Evolutionary conservation across 2,888 invertebrate genomes (phyloP), one percentile per base, ranked within the genome.

Genomic region (Dasysyrphus albostriatus): DNA sequence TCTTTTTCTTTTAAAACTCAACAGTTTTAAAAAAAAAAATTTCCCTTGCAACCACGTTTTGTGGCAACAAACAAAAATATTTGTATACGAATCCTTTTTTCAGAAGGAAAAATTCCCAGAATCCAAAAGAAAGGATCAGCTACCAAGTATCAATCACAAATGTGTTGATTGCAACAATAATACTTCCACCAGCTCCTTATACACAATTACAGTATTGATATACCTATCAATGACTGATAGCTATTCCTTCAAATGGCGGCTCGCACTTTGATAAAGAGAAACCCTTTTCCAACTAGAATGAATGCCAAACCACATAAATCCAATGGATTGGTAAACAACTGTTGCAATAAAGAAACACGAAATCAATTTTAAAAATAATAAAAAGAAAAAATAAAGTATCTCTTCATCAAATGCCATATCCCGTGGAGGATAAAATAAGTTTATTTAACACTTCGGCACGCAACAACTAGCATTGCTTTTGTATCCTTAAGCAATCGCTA

Each of bases 391-490:
- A 29, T 16, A 29, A 42, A 65, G 24, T 49, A 69, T 69, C 39
- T 54, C 54, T 72, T 51, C 47, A 67, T 56, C 56, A 67, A 83
- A 77, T 58, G 19, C 58, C 47, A 65, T 77, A 78, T 74, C 59
- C 58, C 51, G 37, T 37, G 9, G 69, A 75, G 34, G 63, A 10
- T 73, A 59, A 47, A 51, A 32, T 51, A 42, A 54, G 61, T 63
- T 82, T 77, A 74, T 65, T 77, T 78, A 77, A 82, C 77, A 78
- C 77, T 70, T 80, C 76, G 78, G 77, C 85, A 85, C 85, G 85
- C 85, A 85, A 82, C 54, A 54, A 44, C 63, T 19, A 65, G 32
- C 72, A 61, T 72, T 32, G 32, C n/a, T 44, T 54, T 34, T 24
- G 34, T 16, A 82, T 82, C 82, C 77, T 74, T 78, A 24, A 51